A percentile compares a stretch with the other conserved stretches of the same genome.
Evolutionary conservation across 1,140 invertebrate species (phyloP).

Genomic region (Pectinophora gossypiella): DNA sequence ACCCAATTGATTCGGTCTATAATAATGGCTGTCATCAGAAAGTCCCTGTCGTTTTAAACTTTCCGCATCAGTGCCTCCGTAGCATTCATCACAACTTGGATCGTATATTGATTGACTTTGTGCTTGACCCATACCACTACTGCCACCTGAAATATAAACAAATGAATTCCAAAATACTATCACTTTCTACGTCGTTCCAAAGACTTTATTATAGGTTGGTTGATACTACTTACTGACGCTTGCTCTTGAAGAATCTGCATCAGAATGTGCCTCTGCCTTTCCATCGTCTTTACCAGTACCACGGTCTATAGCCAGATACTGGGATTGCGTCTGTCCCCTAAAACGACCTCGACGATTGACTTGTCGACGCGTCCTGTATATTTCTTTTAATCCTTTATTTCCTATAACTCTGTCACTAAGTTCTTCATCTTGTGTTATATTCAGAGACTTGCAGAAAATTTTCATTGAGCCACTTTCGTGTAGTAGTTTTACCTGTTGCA

Average conservation of each 20-base stretch:
- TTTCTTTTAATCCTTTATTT: conserved; percentile 8
- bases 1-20: not conserved
- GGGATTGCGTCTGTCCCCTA: conserved; percentile 87
- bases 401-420: conserved; percentile 9
- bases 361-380: conserved; percentile 35
- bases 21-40: not conserved
- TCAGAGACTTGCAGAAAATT: conserved; percentile 32
- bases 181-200: too few relatives aligned
- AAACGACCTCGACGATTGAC: conserved; percentile 44
- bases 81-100: conserved; percentile 71
- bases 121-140: conserved; percentile 86
- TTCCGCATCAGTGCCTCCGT: conserved; percentile 30
- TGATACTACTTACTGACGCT: conserved; percentile 82
- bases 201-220: not conserved
- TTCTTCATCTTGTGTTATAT: conserved; percentile 10
- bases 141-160: conserved; percentile 75
- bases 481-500: conserved; percentile 23
- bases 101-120: conserved; percentile 82
- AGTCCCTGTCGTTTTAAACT: conserved; percentile 28
- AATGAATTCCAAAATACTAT: not conserved
- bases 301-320: conserved; percentile 82
- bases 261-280: conserved; percentile 86
- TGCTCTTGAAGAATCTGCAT: conserved; percentile 81
- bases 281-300: conserved; percentile 78
- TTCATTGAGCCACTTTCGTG: not conserved